phyloP scores from a whole-genome alignment of 2,888 invertebrate genomes.

The Nasonia oneida region DNA sequence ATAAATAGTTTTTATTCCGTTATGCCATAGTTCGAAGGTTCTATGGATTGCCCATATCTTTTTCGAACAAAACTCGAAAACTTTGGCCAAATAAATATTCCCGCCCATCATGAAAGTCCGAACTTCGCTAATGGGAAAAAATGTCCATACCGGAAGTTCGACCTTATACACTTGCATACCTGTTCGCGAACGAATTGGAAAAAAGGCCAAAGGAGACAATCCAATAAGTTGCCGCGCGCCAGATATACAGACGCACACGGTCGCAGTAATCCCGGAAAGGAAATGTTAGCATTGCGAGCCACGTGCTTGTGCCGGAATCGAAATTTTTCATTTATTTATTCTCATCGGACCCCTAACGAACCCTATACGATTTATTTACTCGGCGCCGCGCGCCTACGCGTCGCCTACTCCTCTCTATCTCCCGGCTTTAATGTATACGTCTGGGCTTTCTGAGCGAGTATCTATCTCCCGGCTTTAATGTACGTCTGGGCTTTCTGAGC shows the following conservation, averaged over 20 bases:
- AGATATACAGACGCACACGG: background rate
- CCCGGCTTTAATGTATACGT: background rate
- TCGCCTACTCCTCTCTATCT: background rate
- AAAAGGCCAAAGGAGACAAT: background rate
- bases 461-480: background rate
- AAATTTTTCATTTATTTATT: constrained; percentile 49
- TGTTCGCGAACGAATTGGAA: background rate
- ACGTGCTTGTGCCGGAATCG: constrained; percentile 20
- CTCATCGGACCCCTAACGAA: constrained; percentile 26
- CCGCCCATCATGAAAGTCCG: background rate
- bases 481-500: constrained; percentile 17
- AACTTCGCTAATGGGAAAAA: background rate
- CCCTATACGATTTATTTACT: constrained; percentile 46
- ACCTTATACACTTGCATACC: background rate
- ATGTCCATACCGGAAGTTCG: background rate
- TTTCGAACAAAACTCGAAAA: too few species aligned
- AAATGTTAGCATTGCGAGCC: background rate
- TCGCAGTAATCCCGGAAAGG: background rate
- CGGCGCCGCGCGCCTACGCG: background rate
- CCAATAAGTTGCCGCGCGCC: background rate
- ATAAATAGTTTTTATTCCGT: too few species aligned
- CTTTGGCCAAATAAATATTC: too few species aligned
- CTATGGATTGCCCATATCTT: too few species aligned
- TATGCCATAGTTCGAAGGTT: too few species aligned
- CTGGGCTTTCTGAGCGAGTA: constrained; percentile 23